These are phyloP conservation scores for Pantala flavescens DNA, from an alignment of 1,140 invertebrate species.

Conservation along the genomic window DNA sequence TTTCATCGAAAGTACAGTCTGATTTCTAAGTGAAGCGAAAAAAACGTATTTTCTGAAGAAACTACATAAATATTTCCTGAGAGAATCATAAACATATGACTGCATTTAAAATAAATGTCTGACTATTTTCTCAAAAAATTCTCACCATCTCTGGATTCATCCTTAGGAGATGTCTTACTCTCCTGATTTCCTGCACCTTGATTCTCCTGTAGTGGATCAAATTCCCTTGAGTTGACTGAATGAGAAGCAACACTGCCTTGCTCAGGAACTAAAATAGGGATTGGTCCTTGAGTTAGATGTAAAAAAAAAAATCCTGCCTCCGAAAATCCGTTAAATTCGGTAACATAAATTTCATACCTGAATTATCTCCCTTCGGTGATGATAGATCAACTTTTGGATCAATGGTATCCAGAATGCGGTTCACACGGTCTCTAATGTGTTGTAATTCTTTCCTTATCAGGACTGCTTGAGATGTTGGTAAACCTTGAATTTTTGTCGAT, in stretches of 20 bases:
- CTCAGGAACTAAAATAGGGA: background rate
- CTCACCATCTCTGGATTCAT: background rate
- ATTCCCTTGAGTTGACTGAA: constrained; percentile 1
- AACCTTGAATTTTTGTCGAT: constrained; percentile 8
- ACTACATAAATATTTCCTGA: too few relatives aligned
- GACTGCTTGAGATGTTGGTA: constrained; percentile 31
- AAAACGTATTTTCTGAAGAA: too few relatives aligned
- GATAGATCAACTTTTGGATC: constrained; percentile 22
- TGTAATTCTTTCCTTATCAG: constrained; percentile 45
- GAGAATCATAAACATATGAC: too few relatives aligned
- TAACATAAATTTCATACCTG: background rate
- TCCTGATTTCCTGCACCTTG: constrained; percentile 4
- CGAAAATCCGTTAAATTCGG: background rate
- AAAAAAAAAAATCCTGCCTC: too few relatives aligned
- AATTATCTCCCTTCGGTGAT: background rate
- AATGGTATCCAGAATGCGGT: constrained; percentile 44
- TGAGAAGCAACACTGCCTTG: background rate
- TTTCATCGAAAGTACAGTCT: too few relatives aligned
- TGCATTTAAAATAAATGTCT: too few relatives aligned
- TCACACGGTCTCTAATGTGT: constrained; percentile 48
- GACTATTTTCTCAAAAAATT: background rate
- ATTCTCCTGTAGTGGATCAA: background rate
- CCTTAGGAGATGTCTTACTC: background rate
- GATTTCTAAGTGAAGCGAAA: too few relatives aligned
- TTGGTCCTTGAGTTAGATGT: background rate